Conservation (phyloP, 2,888 invertebrate genomes). For the Noctua janthe region DNA sequence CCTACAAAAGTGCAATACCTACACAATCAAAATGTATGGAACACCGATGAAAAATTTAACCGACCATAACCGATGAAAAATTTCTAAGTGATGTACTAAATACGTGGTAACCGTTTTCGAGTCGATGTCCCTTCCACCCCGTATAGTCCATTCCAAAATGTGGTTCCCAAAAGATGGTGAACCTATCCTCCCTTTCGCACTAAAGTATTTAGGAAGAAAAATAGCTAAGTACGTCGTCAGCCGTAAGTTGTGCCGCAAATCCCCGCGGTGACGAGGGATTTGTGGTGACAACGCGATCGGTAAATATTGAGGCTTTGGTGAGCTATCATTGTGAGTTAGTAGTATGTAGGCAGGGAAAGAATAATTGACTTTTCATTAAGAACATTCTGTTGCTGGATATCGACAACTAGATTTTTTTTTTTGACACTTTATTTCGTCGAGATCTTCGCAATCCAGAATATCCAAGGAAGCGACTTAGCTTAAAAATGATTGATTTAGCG, state of each 20-base stretch:
- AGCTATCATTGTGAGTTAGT: neutral
- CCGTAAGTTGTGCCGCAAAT: conserved; percentile 42
- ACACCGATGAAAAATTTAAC: too few relatives aligned
- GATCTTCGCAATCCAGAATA: too few relatives aligned
- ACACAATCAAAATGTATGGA: too few relatives aligned
- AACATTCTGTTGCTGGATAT: neutral
- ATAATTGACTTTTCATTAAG: neutral
- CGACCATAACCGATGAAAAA: too few relatives aligned
- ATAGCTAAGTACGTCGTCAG: conserved; percentile 52
- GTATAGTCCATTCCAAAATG: neutral
- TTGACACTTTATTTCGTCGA: too few relatives aligned
- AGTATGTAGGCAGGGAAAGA: neutral
- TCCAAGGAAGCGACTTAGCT: too few relatives aligned
- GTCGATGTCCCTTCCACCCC: too few relatives aligned
- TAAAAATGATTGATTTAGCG: too few relatives aligned
- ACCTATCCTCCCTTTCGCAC: conserved; percentile 24
- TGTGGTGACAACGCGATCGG: conserved; percentile 34
- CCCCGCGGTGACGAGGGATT: conserved; percentile 38
- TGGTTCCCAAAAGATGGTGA: conserved; percentile 7
- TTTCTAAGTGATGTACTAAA: too few relatives aligned
- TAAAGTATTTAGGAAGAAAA: conserved; percentile 52
- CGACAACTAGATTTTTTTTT: too few relatives aligned
- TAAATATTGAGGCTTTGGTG: conserved; percentile 10
- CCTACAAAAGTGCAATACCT: too few relatives aligned
- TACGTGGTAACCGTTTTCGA: too few relatives aligned